A percentile compares a stretch with the other conserved stretches of the same genome.
Evolutionary conservation across 2,888 invertebrate species (phyloP).

Genomic region (Bellardia bayeri): DNA sequence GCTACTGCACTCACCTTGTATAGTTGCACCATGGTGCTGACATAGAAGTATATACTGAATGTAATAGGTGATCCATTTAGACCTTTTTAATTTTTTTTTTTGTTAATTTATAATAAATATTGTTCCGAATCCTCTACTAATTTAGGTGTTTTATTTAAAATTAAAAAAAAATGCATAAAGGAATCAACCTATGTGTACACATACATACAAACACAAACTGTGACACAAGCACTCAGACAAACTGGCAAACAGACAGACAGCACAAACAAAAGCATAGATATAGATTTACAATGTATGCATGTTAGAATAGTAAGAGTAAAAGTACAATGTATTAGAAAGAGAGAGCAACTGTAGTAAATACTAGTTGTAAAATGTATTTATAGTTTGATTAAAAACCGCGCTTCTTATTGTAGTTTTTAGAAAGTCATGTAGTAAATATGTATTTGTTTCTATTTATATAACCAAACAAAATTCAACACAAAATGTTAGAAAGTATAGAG

Average conservation of each 20-base stretch:
- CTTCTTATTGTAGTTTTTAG: not conserved
- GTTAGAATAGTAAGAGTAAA: too few species aligned
- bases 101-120: too few species aligned
- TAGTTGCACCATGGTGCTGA: too few species aligned
- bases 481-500: constrained; percentile 28
- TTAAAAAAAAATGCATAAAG: too few species aligned
- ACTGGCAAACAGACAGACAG: constrained; percentile 33
- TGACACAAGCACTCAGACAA: constrained; percentile 39
- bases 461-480: constrained; percentile 5
- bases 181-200: not conserved
- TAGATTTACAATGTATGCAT: not conserved
- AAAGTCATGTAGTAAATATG: not conserved
- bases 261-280: constrained; percentile 54
- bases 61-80: too few species aligned
- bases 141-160: too few species aligned
- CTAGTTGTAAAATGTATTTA: not conserved
- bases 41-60: not conserved
- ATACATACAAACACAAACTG: constrained; percentile 1
- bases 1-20: too few species aligned
- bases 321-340: not conserved
- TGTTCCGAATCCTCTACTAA: too few species aligned
- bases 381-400: not conserved
- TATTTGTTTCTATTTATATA: constrained; percentile 8
- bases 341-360: not conserved
- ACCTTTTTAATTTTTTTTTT: too few species aligned